These are phyloP conservation scores for Acomys russatus DNA, from an alignment of 2,797 vertebrate genomes.

Conservation along the genomic window DNA sequence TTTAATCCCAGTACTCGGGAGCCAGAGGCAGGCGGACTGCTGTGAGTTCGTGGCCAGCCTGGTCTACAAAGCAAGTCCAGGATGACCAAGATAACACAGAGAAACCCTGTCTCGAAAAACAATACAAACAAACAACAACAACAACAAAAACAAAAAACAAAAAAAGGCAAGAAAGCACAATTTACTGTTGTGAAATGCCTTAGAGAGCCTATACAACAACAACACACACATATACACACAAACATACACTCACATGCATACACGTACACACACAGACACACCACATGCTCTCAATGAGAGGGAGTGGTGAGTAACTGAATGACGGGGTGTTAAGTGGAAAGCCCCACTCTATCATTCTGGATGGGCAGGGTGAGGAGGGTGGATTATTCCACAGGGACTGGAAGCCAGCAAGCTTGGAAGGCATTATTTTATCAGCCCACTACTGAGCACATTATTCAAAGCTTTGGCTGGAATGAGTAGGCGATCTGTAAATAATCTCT, in stretches of 20 bases:
- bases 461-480: background rate
- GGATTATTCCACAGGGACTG: background rate
- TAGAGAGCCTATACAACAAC: background rate
- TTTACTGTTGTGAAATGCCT: background rate
- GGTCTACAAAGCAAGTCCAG: too few species aligned
- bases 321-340: rapidly evolving
- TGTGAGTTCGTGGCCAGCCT: too few species aligned
- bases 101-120: too few species aligned
- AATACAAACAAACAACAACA: too few species aligned
- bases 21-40: too few species aligned
- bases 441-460: slow-evolving; percentile 27
- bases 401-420: background rate
- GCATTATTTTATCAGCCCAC: background rate
- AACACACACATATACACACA: background rate
- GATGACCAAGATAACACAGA: too few species aligned
- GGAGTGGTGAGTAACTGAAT: background rate
- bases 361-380: background rate
- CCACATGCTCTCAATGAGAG: background rate
- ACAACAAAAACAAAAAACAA: too few species aligned
- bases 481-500: slow-evolving; percentile 60
- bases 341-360: background rate
- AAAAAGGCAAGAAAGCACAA: too few species aligned
- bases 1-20: too few species aligned
- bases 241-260: background rate
- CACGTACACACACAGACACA: background rate